Evolutionary conservation across 2,888 invertebrate genomes (phyloP).

Genomic region (Apodemia zela): DNA sequence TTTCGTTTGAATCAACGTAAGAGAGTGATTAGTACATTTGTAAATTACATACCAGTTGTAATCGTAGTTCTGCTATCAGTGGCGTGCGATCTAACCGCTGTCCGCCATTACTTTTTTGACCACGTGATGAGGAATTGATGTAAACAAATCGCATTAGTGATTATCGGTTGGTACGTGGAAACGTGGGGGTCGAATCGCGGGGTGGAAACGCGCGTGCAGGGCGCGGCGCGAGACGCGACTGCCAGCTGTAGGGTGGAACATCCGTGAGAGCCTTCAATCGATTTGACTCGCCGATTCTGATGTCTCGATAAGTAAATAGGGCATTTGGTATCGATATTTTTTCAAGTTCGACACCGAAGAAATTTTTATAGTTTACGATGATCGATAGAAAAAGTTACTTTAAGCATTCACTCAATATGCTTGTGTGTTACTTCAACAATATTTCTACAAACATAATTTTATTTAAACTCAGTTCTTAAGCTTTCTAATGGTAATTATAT

Average conservation of each 20-base stretch:
- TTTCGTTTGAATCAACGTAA: slow-evolving; percentile 17
- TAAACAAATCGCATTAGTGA: slow-evolving; percentile 50
- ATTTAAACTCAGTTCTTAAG: no score
- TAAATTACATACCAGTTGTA: slow-evolving; percentile 34
- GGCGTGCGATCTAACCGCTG: slow-evolving; percentile 25
- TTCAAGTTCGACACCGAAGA: neutral
- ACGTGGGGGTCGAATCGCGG: slow-evolving; percentile 35
- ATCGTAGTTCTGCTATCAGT: slow-evolving; percentile 31
- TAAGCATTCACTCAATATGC: neutral
- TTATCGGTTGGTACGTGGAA: slow-evolving; percentile 33
- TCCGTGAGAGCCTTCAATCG: slow-evolving; percentile 35
- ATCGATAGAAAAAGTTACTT: neutral
- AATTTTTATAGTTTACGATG: neutral
- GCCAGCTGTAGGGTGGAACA: slow-evolving; percentile 41
- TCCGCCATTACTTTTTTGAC: slow-evolving; percentile 39
- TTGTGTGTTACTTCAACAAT: no score
- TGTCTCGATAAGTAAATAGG: slow-evolving; percentile 15
- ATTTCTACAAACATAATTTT: no score
- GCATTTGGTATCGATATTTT: slow-evolving; percentile 15
- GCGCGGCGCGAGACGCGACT: slow-evolving; percentile 56
- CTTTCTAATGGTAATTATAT: no score
- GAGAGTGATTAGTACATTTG: slow-evolving; percentile 19
- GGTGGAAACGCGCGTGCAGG: slow-evolving; percentile 48
- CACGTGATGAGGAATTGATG: slow-evolving; percentile 45
- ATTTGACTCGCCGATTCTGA: slow-evolving; percentile 29